Conservation (phyloP, 2,797 vertebrate genomes). For the Atherinosoma microstoma region DNA sequence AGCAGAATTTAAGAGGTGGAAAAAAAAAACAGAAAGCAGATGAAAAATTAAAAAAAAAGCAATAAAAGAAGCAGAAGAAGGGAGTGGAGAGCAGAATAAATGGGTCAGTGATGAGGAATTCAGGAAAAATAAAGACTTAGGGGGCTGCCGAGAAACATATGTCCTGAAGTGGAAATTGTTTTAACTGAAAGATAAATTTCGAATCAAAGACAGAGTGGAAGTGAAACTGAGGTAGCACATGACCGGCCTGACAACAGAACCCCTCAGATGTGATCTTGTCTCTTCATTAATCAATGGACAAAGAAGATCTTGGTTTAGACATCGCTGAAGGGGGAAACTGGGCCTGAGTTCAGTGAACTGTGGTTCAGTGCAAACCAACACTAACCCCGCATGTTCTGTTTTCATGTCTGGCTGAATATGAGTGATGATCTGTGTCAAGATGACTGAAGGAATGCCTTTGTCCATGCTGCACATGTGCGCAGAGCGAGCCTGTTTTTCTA, state of each 20-base stretch:
- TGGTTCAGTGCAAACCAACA: constrained; percentile 52
- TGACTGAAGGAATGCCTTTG: constrained; percentile 70
- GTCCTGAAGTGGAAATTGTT: constrained; percentile 31
- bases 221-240: constrained; percentile 3
- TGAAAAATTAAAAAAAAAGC: background rate
- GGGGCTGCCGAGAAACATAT: constrained; percentile 7
- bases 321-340: constrained; percentile 51
- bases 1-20: background rate
- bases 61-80: background rate
- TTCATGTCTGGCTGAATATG: constrained; percentile 64
- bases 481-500: constrained; percentile 49
- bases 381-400: constrained; percentile 52
- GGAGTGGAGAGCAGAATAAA: background rate
- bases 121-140: constrained; percentile 4
- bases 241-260: constrained; percentile 34
- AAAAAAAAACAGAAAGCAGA: background rate
- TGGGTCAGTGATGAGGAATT: background rate
- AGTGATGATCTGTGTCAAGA: constrained; percentile 70
- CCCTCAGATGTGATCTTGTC: constrained; percentile 33
- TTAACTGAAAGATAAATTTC: constrained; percentile 25
- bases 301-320: constrained; percentile 58
- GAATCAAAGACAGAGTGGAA: constrained; percentile 27
- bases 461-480: constrained; percentile 48
- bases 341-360: constrained; percentile 61
- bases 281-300: constrained; percentile 45